These are phyloP conservation scores for Callyntrura sp. DNA, from an alignment of 2,888 invertebrate genomes.

Conservation along the genomic window DNA sequence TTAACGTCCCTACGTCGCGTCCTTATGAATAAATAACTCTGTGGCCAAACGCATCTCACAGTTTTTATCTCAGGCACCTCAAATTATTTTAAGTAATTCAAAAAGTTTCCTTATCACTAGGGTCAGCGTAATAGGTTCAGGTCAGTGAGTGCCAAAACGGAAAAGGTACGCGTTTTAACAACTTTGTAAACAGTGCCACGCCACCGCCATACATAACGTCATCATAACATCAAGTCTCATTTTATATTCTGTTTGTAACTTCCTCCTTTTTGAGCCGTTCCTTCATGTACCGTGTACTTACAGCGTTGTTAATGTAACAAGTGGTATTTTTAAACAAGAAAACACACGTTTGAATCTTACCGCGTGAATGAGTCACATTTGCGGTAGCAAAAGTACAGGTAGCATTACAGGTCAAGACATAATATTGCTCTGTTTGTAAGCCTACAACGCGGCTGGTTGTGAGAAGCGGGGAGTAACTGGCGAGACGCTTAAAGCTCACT, in stretches of 20 bases:
- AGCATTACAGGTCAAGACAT: constrained; percentile 56
- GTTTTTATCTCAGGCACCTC: background rate
- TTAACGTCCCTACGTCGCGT: constrained; percentile 43
- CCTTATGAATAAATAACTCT: background rate
- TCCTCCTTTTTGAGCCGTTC: background rate
- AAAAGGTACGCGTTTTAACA: background rate
- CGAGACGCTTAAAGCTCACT: constrained; percentile 30
- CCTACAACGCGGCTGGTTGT: constrained; percentile 39
- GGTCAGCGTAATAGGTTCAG: background rate
- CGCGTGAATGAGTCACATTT: constrained; percentile 10
- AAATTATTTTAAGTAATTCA: background rate
- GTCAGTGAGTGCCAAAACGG: background rate
- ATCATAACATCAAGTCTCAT: constrained; percentile 2
- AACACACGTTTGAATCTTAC: constrained; percentile 32
- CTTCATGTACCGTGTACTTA: constrained; percentile 14
- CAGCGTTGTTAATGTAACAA: background rate
- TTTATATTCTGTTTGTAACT: constrained; percentile 1
- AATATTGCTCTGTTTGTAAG: constrained; percentile 9
- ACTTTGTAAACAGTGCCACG: background rate
- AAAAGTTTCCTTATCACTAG: background rate
- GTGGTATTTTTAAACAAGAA: constrained; percentile 2
- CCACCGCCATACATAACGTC: background rate
- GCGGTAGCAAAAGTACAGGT: background rate
- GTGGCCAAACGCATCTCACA: background rate
- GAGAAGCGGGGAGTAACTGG: constrained; percentile 3